Percentiles rank a stretch among this genome's conserved stretches.
These are phyloP conservation scores for Brenthis ino DNA, from an alignment of 2,888 invertebrate species.

Conservation along the genomic window DNA sequence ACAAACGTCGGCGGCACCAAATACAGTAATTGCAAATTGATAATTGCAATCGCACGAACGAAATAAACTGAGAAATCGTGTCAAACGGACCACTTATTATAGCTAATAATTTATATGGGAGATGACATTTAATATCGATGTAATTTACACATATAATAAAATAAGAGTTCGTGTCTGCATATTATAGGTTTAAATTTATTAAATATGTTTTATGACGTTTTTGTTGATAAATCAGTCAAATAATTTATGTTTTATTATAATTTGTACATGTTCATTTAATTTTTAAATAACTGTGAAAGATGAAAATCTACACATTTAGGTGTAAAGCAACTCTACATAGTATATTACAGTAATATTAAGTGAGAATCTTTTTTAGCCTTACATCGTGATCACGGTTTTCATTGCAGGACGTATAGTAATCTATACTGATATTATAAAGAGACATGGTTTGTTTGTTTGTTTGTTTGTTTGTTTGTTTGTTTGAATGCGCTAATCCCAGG, in stretches of 20 bases:
- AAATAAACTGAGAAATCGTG: slow-evolving; percentile 55
- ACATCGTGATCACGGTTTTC: slow-evolving; percentile 42
- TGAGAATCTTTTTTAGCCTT: too few relatives aligned
- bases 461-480: too few relatives aligned
- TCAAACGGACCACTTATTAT: slow-evolving; percentile 56
- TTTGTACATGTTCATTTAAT: too few relatives aligned
- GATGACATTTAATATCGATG: slow-evolving; percentile 52
- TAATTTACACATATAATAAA: slow-evolving; percentile 22
- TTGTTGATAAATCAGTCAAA: background rate
- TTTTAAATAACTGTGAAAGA: too few relatives aligned
- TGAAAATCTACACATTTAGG: too few relatives aligned
- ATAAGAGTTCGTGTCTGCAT: slow-evolving; percentile 28
- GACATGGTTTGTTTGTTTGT: too few relatives aligned
- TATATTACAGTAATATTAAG: too few relatives aligned
- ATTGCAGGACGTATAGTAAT: slow-evolving; percentile 67
- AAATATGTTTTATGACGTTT: slow-evolving; percentile 11
- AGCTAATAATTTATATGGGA: slow-evolving; percentile 64
- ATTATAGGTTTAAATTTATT: slow-evolving; percentile 47
- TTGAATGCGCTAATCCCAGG: too few relatives aligned
- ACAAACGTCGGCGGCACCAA: slow-evolving; percentile 39
- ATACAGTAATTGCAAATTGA: slow-evolving; percentile 53
- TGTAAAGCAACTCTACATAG: too few relatives aligned
- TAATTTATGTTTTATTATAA: too few relatives aligned
- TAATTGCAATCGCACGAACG: slow-evolving; percentile 58
- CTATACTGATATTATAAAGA: too few relatives aligned